phyloP scores from a whole-genome alignment of 1,140 invertebrate species.

The Tetramorium parvispinum region DNA sequence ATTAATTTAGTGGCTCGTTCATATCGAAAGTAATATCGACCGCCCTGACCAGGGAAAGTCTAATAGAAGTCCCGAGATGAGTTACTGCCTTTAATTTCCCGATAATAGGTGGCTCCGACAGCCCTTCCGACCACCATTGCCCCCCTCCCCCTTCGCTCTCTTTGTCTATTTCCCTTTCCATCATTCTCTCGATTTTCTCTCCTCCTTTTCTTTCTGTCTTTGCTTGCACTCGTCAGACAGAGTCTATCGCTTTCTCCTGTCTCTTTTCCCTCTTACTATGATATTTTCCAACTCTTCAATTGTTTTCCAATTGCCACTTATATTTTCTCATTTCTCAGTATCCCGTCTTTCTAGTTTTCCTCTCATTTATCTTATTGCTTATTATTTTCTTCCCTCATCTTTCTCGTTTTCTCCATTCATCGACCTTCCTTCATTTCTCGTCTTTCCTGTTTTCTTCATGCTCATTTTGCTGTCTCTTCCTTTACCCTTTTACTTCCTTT shows the following conservation, averaged over 20 bases:
- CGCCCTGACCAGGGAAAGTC: constrained; percentile 82
- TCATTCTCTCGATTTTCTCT: constrained; percentile 41
- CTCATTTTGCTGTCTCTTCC: background rate
- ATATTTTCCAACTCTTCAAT: background rate
- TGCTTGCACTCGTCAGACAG: background rate
- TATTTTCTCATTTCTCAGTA: constrained; percentile 6
- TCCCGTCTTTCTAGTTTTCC: background rate
- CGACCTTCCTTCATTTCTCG: background rate
- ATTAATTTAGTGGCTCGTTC: constrained; percentile 85
- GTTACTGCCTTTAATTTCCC: constrained; percentile 84
- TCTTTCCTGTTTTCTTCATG: background rate
- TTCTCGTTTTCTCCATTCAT: background rate
- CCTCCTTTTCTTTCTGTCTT: constrained; percentile 23
- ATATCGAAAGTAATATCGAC: constrained; percentile 85
- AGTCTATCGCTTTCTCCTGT: background rate
- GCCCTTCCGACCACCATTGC: constrained; percentile 67
- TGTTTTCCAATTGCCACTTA: constrained; percentile 26
- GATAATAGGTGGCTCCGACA: constrained; percentile 81
- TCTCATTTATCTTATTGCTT: constrained; percentile 15
- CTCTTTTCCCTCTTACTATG: background rate
- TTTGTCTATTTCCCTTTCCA: constrained; percentile 60
- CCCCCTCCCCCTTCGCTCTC: constrained; percentile 42
- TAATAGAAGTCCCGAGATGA: constrained; percentile 84
- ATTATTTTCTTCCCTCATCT: background rate
- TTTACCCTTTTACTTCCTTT: constrained; percentile 6